A percentile compares a stretch with the other conserved stretches of the same genome.
Conservation (phyloP, 2,888 invertebrate genomes). For the Heliconius cydno region DNA sequence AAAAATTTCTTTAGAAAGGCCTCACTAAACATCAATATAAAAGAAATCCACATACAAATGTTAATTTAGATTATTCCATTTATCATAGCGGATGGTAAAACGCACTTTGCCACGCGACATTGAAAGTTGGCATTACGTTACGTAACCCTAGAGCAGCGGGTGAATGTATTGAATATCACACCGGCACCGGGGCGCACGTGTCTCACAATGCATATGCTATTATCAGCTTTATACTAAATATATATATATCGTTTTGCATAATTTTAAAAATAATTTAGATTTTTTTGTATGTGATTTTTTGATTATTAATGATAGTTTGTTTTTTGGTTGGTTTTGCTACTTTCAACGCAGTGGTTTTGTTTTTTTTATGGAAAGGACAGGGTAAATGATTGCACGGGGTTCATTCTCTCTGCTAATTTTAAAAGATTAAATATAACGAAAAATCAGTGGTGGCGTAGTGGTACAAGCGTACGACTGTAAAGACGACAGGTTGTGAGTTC, state of each 20-base stretch:
- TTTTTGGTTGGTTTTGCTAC: too few species aligned
- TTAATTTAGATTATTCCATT: slow-evolving; percentile 7
- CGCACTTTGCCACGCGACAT: slow-evolving; percentile 64
- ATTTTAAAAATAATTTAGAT: not conserved
- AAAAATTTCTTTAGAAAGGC: too few species aligned
- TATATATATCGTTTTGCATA: not conserved
- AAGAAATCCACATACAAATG: not conserved
- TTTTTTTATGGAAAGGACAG: not conserved
- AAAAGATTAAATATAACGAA: too few species aligned
- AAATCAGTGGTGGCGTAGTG: too few species aligned
- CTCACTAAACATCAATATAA: not conserved
- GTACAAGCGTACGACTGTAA: too few species aligned
- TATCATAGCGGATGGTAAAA: slow-evolving; percentile 49
- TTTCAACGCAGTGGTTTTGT: too few species aligned
- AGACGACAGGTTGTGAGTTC: too few species aligned
- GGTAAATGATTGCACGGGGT: too few species aligned
- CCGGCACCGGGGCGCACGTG: slow-evolving; percentile 69
- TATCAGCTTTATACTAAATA: slow-evolving; percentile 25
- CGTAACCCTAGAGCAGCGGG: slow-evolving; percentile 75
- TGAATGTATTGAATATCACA: slow-evolving; percentile 72
- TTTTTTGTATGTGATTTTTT: too few species aligned
- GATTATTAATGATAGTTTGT: too few species aligned
- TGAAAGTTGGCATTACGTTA: slow-evolving; percentile 79
- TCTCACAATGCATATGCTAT: slow-evolving; percentile 49
- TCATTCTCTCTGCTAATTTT: not conserved